phyloP scores from a whole-genome alignment of 2,888 invertebrate genomes.

The Lysandra coridon region DNA sequence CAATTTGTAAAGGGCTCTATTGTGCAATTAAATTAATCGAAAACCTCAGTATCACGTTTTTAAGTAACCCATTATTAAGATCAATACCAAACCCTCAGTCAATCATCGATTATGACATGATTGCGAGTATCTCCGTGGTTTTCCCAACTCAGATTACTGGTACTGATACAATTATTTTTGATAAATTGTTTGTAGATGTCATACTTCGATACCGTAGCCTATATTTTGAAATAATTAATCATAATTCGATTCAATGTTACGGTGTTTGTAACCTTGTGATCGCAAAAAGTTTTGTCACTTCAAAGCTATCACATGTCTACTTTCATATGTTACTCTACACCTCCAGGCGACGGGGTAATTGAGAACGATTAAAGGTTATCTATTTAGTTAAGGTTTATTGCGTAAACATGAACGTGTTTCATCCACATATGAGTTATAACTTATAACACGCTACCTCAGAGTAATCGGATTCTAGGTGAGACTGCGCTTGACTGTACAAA shows the following conservation, averaged over 20 bases:
- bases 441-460: neutral
- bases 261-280: constrained; percentile 19
- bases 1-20: neutral
- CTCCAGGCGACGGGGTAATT: neutral
- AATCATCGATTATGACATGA: neutral
- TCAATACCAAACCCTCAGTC: neutral
- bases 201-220: neutral
- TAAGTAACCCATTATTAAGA: neutral
- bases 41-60: neutral
- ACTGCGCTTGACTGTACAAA: too few relatives aligned
- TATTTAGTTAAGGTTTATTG: neutral
- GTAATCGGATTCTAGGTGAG: too few relatives aligned
- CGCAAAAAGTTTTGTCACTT: constrained; percentile 22
- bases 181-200: constrained; percentile 14
- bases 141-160: neutral
- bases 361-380: constrained; percentile 6
- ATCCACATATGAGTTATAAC: neutral
- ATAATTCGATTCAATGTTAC: constrained; percentile 12
- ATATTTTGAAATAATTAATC: constrained; percentile 15
- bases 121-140: neutral
- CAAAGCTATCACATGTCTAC: neutral
- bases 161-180: constrained; percentile 2
- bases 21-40: neutral
- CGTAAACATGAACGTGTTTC: neutral
- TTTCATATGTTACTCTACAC: constrained; percentile 18